phyloP scores from a whole-genome alignment of 2,113 vertebrate species.

The Melanocharis versteri region DNA sequence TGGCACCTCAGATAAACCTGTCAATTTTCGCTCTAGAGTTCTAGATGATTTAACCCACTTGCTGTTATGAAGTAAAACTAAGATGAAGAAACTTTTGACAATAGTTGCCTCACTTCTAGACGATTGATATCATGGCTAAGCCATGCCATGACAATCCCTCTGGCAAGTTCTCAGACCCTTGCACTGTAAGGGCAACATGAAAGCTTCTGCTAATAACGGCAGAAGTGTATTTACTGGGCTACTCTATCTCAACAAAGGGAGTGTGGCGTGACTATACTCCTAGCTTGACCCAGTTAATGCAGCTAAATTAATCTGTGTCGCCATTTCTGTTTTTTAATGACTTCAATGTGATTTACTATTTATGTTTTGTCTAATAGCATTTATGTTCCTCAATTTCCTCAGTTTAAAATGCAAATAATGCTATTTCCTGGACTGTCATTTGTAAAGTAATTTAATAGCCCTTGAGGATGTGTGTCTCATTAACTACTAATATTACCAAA shows the following conservation, averaged over 20 bases:
- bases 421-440: background rate
- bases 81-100: background rate
- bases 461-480: background rate
- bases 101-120: background rate
- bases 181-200: background rate
- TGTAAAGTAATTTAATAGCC: background rate
- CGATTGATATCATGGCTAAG: background rate
- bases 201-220: background rate
- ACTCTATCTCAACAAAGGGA: background rate
- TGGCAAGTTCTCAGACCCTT: background rate
- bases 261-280: background rate
- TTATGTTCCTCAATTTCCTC: background rate
- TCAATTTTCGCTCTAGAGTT: background rate
- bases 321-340: background rate
- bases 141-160: background rate
- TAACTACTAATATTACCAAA: background rate
- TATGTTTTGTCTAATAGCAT: background rate
- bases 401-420: constrained; percentile 20
- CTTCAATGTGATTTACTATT: background rate
- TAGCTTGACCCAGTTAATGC: background rate
- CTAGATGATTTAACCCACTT: background rate
- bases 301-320: background rate
- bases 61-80: background rate
- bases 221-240: background rate
- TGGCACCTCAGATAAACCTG: background rate